Base-by-base conservation (phyloP, 30 jellyfish, hydroid and myxozoan species). In the Hydra vulgaris region DNA sequence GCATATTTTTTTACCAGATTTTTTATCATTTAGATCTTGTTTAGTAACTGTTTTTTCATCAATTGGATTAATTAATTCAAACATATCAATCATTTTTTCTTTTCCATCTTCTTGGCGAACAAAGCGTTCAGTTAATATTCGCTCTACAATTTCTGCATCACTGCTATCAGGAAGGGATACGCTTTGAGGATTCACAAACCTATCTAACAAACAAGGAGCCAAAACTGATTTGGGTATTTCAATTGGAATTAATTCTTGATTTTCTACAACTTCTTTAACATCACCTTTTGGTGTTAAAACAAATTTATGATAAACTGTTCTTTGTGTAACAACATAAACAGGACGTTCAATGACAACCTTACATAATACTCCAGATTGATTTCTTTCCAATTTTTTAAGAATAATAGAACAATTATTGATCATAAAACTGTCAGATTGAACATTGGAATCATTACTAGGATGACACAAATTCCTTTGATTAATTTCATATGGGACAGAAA, bases 241-340 rank as follows among this genome's bases (percentile, higher is more conserved):
- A 19, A 26, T 3, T 25, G 89, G 87, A 26, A 25, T 25, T 67
- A 54, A 76, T 22, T 74, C 90, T 79, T 87, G 88, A 25, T 83
- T 74, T 21, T 79, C 92, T 26, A 73, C 94, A 18, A 55, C 56
- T 26, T 73, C 90, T 5, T 52, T 54, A 18, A 23, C 88, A 21
- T 75, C 25, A 18, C 81, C 86, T 23, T 76, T 25, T 54, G 83
- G 86, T 12, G 86, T 76, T 20, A 79, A 18, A 61, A 89, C 71
- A 17, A 81, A 53, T 52, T 92, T 84, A 27, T 93, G 81, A 86
- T 82, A 82, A 68, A 89, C 95, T 72, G 95, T 89, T 24, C 96
- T 79, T 26, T 85, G 88, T 0, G 96, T 88, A 40, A 88, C 88
- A 83, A 88, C 96, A 21, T 91, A 92, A 20, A 88, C 88, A 3